Evolutionary conservation across 2,888 invertebrate species (phyloP).

Genomic region (Pristionchus fissidentatus): DNA sequence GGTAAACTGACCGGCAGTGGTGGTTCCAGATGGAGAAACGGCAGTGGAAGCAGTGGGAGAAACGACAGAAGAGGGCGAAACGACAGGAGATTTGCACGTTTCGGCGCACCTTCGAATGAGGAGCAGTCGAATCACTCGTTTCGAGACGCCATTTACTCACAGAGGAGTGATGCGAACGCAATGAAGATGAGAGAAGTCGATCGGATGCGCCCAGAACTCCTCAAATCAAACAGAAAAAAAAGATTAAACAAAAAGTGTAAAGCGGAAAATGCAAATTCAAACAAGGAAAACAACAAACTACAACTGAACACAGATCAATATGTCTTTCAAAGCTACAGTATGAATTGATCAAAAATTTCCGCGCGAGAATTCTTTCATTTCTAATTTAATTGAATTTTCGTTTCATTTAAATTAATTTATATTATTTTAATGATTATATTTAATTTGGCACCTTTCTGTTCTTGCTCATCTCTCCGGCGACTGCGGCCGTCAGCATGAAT

Average conservation of each 20-base stretch:
- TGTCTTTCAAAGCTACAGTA: background rate
- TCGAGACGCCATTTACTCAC: background rate
- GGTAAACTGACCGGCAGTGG: too few relatives aligned
- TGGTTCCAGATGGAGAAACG: conserved; percentile 32
- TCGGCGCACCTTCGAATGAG: background rate
- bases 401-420: background rate
- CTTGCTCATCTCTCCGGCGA: conserved; percentile 47
- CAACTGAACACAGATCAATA: too few relatives aligned
- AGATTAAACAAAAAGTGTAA: background rate
- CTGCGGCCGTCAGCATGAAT: conserved; percentile 45
- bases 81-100: conserved; percentile 26
- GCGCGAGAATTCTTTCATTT: background rate
- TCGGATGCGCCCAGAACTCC: conserved; percentile 47
- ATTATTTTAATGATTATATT: background rate
- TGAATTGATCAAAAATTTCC: background rate
- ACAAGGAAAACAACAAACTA: background rate
- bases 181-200: conserved; percentile 44
- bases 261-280: background rate
- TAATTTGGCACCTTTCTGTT: conserved; percentile 41
- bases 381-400: background rate
- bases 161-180: conserved; percentile 38
- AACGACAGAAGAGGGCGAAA: background rate
- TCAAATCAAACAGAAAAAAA: background rate
- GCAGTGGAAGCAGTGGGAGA: conserved; percentile 8
- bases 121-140: background rate